A percentile compares a stretch with the other conserved stretches of the same genome.
Conservation (phyloP, 2,888 invertebrate species). For the Eubasilissa splendida region DNA sequence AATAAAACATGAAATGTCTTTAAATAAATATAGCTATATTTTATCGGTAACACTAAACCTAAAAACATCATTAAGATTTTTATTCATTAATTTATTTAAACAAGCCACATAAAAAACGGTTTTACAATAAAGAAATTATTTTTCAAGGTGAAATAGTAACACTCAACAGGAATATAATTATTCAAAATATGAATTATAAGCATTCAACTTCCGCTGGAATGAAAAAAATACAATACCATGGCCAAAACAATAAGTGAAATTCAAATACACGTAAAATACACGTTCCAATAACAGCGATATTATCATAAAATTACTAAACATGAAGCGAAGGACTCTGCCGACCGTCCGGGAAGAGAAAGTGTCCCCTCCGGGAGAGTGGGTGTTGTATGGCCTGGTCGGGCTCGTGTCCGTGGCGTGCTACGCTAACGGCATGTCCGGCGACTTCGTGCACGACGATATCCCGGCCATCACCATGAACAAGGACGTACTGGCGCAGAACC, state of each 20-base stretch:
- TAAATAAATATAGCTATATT: too few species aligned
- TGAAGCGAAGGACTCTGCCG: constrained; percentile 70
- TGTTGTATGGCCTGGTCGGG: constrained; percentile 76
- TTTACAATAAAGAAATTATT: too few species aligned
- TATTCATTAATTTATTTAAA: too few species aligned
- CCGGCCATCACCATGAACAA: constrained; percentile 87
- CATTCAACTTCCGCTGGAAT: not conserved
- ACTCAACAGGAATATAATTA: too few species aligned
- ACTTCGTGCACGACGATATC: constrained; percentile 92
- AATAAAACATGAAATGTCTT: too few species aligned
- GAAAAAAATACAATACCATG: not conserved
- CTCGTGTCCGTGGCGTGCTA: constrained; percentile 80
- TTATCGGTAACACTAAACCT: too few species aligned
- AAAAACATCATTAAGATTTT: too few species aligned
- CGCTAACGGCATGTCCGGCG: constrained; percentile 82
- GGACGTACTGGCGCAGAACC: constrained; percentile 82
- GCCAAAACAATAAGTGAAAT: not conserved
- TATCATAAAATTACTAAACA: constrained; percentile 58
- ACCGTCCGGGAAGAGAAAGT: constrained; percentile 69
- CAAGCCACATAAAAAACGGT: too few species aligned
- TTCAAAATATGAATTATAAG: too few species aligned
- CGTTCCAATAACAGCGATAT: too few species aligned
- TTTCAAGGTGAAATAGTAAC: too few species aligned
- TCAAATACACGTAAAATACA: not conserved
- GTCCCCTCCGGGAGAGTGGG: constrained; percentile 72